Conservation (phyloP, 2,888 invertebrate species). For the Acrobasis consociella region DNA sequence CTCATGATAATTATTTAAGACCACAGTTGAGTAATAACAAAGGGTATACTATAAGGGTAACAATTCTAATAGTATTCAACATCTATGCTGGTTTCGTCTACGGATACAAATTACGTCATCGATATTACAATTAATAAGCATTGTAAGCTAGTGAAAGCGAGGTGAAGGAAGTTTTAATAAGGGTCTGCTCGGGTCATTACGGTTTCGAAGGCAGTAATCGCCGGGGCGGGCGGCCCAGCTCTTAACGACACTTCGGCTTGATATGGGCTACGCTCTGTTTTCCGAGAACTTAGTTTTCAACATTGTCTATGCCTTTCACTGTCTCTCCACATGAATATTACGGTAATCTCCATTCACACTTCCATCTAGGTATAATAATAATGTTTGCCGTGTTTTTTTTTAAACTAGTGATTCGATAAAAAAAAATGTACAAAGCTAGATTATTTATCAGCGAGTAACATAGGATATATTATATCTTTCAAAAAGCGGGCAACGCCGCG, state of each 20-base stretch:
- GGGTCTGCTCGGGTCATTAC: slow-evolving; percentile 74
- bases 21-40: too few species aligned
- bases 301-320: slow-evolving; percentile 21
- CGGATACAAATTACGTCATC: slow-evolving; percentile 56
- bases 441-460: too few species aligned
- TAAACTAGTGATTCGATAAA: too few species aligned
- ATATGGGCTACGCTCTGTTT: slow-evolving; percentile 51
- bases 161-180: slow-evolving; percentile 74
- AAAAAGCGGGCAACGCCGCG: too few species aligned
- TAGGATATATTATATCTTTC: too few species aligned
- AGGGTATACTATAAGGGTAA: background rate
- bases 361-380: too few species aligned
- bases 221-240: slow-evolving; percentile 57
- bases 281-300: slow-evolving; percentile 50
- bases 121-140: slow-evolving; percentile 71
- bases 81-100: slow-evolving; percentile 28
- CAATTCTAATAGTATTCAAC: background rate
- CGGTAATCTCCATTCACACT: too few species aligned
- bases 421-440: too few species aligned
- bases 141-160: slow-evolving; percentile 60
- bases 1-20: too few species aligned
- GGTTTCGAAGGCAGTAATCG: slow-evolving; percentile 69
- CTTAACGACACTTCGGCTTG: slow-evolving; percentile 66
- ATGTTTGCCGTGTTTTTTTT: too few species aligned
- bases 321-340: too few species aligned